Conservation (phyloP, 2,797 vertebrate species). For the Apogon hyalosoma region DNA sequence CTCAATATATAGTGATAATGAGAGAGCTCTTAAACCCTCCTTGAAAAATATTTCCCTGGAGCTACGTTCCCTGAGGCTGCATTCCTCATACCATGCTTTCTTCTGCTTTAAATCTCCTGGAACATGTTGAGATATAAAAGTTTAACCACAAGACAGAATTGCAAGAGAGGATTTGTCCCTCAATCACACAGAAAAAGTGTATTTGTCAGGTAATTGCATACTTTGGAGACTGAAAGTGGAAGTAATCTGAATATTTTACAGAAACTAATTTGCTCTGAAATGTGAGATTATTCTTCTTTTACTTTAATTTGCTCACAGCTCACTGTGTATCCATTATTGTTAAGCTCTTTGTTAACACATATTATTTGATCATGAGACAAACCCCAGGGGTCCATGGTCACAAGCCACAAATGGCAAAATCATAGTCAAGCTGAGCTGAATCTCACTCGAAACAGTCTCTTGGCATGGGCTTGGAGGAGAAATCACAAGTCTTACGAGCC, state of each 20-base stretch:
- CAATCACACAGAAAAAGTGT: neutral
- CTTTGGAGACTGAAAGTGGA: conserved; percentile 1
- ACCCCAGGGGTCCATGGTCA: conserved; percentile 57
- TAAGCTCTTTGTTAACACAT: conserved; percentile 47
- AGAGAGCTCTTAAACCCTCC: conserved; percentile 58
- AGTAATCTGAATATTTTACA: conserved; percentile 30
- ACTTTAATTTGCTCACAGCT: conserved; percentile 7
- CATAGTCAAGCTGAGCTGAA: conserved; percentile 66
- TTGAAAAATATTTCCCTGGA: conserved; percentile 43
- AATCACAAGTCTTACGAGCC: conserved; percentile 77
- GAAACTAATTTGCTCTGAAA: conserved; percentile 25
- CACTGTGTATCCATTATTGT: conserved; percentile 42
- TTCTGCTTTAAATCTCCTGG: conserved; percentile 30
- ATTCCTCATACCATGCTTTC: conserved; percentile 39
- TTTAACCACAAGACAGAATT: conserved; percentile 2
- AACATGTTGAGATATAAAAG: conserved; percentile 27
- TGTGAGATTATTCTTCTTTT: conserved; percentile 36
- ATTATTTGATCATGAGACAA: conserved; percentile 53
- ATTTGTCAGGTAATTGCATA: conserved; percentile 26
- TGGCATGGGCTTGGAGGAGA: conserved; percentile 64
- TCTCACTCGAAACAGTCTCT: conserved; percentile 62
- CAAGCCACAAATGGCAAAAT: conserved; percentile 67
- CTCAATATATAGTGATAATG: conserved; percentile 66
- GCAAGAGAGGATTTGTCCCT: neutral
- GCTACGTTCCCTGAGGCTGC: conserved; percentile 26